Base-by-base conservation (phyloP, 2,888 invertebrate species). In the Smittia sp. region DNA sequence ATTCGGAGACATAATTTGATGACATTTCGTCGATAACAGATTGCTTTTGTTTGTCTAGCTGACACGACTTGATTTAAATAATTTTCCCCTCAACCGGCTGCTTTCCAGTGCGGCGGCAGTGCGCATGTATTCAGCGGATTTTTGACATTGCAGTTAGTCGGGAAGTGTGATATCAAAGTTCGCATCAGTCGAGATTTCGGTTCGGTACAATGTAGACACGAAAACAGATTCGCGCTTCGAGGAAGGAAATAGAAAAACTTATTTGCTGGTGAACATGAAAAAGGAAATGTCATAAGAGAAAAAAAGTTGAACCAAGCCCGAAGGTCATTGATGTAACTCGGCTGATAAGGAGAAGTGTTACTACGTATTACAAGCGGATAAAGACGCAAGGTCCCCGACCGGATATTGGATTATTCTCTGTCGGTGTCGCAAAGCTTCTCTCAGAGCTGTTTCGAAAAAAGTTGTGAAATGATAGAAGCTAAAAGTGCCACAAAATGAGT, bases 51-150 rank as follows among this genome's bases (percentile, higher is more conserved):
- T 39, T 22, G 20, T 46, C 15, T 46, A 46, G 58, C 15, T 63
- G 63, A 62, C 62, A 62, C 24, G 15, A 27, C 13, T 11, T 67
- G 24, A 52, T 62, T 72, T 39, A 25, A 66, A 39, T 2, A 63
- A 25, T 39, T 39, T 62, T 39, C 72, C 62, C 62, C 24, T 25
- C 52, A 7, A 1, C 15, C 66, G 15, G 1, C 27, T 4, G 22
- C 38, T 39, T 66, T 72, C 72, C 72, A 72, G 1, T 70, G 46
- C 4, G 9, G 13, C n/a, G 27, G 13, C 13, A n/a, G 4, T 62
- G 62, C 72, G 72, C 72, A 72, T 72, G 72, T 72, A 58, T 72
- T 72, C 72, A 72, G 72, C 72, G 18, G 4, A 72, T 7, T 18
- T 27, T n/a, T 46, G 68, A 68, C 38, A 46, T 22, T 72, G 72